These are phyloP conservation scores for Ellobium chinense DNA, from an alignment of 2,888 invertebrate species.

Conservation along the genomic window DNA sequence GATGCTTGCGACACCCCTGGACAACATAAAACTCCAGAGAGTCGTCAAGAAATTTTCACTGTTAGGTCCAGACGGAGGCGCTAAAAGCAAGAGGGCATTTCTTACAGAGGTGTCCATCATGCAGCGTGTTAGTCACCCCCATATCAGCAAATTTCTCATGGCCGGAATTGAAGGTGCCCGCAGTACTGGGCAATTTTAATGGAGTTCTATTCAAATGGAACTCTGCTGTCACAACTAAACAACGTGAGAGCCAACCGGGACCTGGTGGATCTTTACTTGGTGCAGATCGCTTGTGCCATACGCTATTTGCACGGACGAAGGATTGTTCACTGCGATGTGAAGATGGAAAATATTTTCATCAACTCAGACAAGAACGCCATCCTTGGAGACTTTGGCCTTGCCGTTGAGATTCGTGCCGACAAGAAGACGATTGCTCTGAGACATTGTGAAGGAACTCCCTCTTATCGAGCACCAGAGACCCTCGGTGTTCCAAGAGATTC, in stretches of 20 bases:
- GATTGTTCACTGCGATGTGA: not conserved
- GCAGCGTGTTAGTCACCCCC: not conserved
- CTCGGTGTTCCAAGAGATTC: not conserved
- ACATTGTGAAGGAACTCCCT: not conserved
- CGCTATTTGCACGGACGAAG: not conserved
- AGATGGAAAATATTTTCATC: not conserved
- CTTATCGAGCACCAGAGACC: not conserved
- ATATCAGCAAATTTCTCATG: not conserved
- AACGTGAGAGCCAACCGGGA: not conserved
- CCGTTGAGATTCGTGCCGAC: not conserved
- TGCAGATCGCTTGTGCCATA: not conserved
- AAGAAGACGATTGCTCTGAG: not conserved
- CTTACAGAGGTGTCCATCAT: not conserved
- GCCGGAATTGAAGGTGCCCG: not conserved
- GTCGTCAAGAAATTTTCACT: slow-evolving; percentile 17
- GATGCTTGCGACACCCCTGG: not conserved
- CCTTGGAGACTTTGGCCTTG: slow-evolving; percentile 1
- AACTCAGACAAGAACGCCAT: not conserved
- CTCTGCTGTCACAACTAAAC: not conserved
- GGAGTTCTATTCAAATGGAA: not conserved
- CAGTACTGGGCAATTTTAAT: not conserved
- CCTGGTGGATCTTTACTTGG: not conserved
- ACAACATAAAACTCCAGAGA: not conserved
- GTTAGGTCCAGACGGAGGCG: not conserved
- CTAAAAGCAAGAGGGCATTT: not conserved